phyloP scores from a whole-genome alignment of 2,113 vertebrate species.

The Chaenocephalus aceratus region DNA sequence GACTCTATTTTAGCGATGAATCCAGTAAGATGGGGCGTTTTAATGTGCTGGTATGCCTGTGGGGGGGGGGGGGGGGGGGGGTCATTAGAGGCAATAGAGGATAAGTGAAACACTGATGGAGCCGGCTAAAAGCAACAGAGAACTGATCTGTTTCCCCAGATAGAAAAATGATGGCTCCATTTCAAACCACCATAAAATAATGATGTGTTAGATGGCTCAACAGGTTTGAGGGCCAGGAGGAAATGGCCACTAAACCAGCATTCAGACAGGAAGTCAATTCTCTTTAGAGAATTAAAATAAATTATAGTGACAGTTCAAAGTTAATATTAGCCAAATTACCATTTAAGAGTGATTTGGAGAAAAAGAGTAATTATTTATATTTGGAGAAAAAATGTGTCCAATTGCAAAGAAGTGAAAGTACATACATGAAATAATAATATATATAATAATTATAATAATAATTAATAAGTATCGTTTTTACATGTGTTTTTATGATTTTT shows the following conservation, averaged over 20 bases:
- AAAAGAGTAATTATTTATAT: neutral
- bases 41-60: constrained; percentile 45
- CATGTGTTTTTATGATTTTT: too few relatives aligned
- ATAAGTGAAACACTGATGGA: constrained; percentile 60
- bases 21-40: constrained; percentile 47
- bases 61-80: constrained; percentile 35
- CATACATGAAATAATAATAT: neutral
- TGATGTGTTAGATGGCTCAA: constrained; percentile 30
- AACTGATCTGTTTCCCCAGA: constrained; percentile 39
- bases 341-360: neutral
- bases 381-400: neutral
- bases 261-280: neutral
- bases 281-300: constrained; percentile 1
- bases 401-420: neutral
- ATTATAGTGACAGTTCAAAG: neutral
- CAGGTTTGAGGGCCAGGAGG: constrained; percentile 10
- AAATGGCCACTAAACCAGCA: constrained; percentile 3
- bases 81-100: constrained; percentile 55
- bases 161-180: constrained; percentile 41
- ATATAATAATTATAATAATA: too few relatives aligned
- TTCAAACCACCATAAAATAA: constrained; percentile 47
- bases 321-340: constrained; percentile 1
- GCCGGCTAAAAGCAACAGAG: constrained; percentile 42
- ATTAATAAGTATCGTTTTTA: too few relatives aligned
- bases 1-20: constrained; percentile 57